A percentile compares a stretch with the other conserved stretches of the same genome.
Evolutionary conservation across 2,113 vertebrate genomes (phyloP).

Genomic region (Mormyrus iriodes): DNA sequence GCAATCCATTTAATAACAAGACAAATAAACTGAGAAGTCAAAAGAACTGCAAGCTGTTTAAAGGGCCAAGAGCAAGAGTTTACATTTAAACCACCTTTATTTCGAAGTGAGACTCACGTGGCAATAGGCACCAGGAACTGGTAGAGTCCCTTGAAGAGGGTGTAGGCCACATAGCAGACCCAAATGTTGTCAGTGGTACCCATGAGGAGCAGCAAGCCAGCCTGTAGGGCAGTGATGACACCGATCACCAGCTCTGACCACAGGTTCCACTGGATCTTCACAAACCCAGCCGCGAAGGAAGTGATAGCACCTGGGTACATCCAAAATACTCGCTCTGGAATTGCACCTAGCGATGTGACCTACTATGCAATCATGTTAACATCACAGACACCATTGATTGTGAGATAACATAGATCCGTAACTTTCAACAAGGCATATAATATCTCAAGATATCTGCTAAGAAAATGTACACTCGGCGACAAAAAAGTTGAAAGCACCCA

Average conservation of each 20-base stretch:
- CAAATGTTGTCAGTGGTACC: constrained; percentile 66
- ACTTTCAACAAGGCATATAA: neutral
- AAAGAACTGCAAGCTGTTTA: neutral
- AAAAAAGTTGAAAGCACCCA: no score
- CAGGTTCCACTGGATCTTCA: constrained; percentile 77
- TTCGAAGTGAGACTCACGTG: constrained; percentile 66
- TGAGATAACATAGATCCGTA: neutral
- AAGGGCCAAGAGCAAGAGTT: neutral
- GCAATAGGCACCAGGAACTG: constrained; percentile 93
- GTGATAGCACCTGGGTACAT: constrained; percentile 65
- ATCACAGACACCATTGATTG: neutral
- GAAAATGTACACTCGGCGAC: no score
- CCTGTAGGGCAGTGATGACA: constrained; percentile 68
- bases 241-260: constrained; percentile 86
- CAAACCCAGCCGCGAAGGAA: constrained; percentile 71
- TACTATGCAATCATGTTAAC: neutral
- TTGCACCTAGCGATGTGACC: neutral
- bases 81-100: neutral
- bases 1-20: neutral
- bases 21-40: neutral
- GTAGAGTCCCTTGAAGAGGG: constrained; percentile 80
- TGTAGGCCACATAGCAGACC: constrained; percentile 75
- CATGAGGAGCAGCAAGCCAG: constrained; percentile 78
- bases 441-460: neutral
- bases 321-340: neutral